Base-by-base conservation (phyloP, 2,888 invertebrate genomes). In the Ramazzottius varieornatus region DNA sequence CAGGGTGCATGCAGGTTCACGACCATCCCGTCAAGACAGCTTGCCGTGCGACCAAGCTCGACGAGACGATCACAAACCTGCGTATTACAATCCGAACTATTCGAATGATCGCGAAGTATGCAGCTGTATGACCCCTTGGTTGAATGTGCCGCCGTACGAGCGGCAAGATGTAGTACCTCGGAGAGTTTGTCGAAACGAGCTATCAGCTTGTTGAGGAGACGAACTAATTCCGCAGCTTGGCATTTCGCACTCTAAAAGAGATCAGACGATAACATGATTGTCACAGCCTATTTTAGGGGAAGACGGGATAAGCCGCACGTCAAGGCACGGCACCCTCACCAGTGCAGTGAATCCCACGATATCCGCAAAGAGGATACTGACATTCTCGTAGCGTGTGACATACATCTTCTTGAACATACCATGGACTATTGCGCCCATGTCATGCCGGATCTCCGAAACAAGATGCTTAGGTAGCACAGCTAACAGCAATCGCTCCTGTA, bases 271-370 rank as follows among this genome's bases (percentile, higher is more conserved):
- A n/a, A n/a, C 8, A 40, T 40, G 40, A 40, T 40, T 40, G 20
- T 13, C 8, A 20, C 8, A 40, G 40, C 40, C 40, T 20, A 40
- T 13, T 40, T 40, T 40, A 20, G 13, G 8, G 40, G 40, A 13
- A 13, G 40, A 13, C 20, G 20, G 40, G 40, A 40, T 40, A 13
- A 40, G 20, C n/a, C n/a, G n/a, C n/a, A n/a, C n/a, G n/a, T n/a
- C n/a, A 54, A 24, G 54, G 20, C 29, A 13, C 54, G 13, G 16
- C 8, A 74, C 73, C 0, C 73, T 72, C 0, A 91, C 90, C 71
- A 92, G 89, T 65, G 91, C 91, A 2, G 94, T 94, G 77, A 94
- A 94, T 65, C 94, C 94, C 65, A 93, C 93, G 75, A 94, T 94
- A 79, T 94, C 94, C 33, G 93, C 94, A 78, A 93, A 94, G 69